phyloP scores from a whole-genome alignment of 2,888 invertebrate genomes.

The Cerastis leucographa region DNA sequence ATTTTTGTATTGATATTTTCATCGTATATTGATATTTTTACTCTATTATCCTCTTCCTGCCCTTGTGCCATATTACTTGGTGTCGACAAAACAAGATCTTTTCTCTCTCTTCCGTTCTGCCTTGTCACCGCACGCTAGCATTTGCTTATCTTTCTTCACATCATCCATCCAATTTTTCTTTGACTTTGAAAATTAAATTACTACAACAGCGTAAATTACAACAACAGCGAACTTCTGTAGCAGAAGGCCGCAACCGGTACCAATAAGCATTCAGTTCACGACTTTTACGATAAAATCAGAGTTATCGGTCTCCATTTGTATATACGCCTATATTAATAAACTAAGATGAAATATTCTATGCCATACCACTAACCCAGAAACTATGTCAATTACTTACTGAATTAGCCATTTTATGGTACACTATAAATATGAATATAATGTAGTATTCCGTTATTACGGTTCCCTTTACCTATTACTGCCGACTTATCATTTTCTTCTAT shows the following conservation, averaged over 20 bases:
- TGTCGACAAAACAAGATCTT: neutral
- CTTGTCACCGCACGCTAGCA: no score
- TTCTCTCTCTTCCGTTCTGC: neutral
- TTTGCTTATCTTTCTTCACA: neutral
- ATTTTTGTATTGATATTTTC: no score
- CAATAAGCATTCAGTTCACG: constrained; percentile 19
- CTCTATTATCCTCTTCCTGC: no score
- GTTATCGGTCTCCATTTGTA: constrained; percentile 41
- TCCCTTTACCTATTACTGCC: constrained; percentile 51
- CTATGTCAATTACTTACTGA: constrained; percentile 82
- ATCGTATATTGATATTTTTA: no score
- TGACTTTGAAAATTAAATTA: neutral
- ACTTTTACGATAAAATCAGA: constrained; percentile 36
- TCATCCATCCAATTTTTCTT: neutral
- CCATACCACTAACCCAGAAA: constrained; percentile 72
- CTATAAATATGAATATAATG: constrained; percentile 77
- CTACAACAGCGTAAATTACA: neutral
- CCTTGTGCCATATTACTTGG: neutral
- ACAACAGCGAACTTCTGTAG: constrained; percentile 1
- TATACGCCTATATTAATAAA: constrained; percentile 64
- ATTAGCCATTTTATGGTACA: constrained; percentile 80
- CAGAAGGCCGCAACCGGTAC: constrained; percentile 6
- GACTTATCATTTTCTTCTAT: constrained; percentile 48
- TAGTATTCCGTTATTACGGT: constrained; percentile 61
- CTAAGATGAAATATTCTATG: constrained; percentile 61